Conservation (phyloP, 2,113 vertebrate species). For the Thunnus thynnus region DNA sequence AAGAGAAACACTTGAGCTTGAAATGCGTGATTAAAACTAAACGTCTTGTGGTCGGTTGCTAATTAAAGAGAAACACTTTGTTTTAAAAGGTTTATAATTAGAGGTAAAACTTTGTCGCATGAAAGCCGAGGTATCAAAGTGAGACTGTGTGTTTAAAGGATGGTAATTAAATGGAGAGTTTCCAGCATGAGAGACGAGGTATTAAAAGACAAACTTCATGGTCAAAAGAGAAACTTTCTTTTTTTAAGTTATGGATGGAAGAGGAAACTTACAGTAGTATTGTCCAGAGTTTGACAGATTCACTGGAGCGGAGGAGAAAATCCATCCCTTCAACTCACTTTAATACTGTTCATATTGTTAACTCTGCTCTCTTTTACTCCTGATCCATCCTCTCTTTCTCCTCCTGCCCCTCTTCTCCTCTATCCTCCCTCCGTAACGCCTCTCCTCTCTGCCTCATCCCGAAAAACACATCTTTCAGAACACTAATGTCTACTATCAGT, state of each 20-base stretch:
- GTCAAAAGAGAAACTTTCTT: constrained; percentile 40
- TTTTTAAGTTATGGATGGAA: not conserved
- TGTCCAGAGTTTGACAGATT: constrained; percentile 60
- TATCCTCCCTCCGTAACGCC: not conserved
- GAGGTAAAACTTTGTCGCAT: no score
- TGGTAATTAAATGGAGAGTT: constrained; percentile 16
- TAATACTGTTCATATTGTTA: constrained; percentile 33
- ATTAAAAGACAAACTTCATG: constrained; percentile 9
- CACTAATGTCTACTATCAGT: not conserved
- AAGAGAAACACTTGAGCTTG: not conserved
- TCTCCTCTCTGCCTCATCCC: constrained; percentile 4
- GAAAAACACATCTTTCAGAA: not conserved
- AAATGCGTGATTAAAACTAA: not conserved
- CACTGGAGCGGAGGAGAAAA: constrained; percentile 49
- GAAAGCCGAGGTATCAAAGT: no score
- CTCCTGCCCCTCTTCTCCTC: not conserved
- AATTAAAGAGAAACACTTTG: not conserved
- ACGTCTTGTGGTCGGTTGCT: not conserved
- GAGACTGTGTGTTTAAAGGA: not conserved
- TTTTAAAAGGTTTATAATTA: no score
- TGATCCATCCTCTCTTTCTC: not conserved
- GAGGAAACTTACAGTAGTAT: constrained; percentile 22
- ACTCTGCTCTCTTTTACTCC: not conserved
- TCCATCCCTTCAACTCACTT: constrained; percentile 41
- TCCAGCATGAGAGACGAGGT: not conserved